These are phyloP conservation scores for Aphelenchoides avenae DNA, from an alignment of 1,140 invertebrate genomes.

Conservation along the genomic window DNA sequence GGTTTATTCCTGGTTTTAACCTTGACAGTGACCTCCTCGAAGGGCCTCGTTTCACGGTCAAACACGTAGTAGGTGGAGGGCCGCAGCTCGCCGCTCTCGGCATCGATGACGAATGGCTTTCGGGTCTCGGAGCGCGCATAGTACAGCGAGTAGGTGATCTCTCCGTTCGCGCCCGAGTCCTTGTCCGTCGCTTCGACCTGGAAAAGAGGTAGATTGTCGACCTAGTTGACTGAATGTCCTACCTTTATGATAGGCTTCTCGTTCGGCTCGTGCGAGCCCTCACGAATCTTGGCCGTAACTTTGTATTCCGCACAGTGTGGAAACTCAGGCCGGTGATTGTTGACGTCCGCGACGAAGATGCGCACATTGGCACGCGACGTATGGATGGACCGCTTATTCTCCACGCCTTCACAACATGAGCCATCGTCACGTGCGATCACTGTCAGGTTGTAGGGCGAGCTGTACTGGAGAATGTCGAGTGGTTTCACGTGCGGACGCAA, in stretches of 20 bases:
- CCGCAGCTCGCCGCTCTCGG: constrained; percentile 43
- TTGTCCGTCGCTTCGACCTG: constrained; percentile 48
- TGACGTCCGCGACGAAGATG: constrained; percentile 48
- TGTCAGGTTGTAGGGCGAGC: constrained; percentile 46
- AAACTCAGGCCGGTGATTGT: constrained; percentile 52
- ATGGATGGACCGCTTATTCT: too few species aligned
- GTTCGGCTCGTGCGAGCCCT: constrained; percentile 44
- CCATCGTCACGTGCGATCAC: constrained; percentile 54
- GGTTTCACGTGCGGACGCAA: constrained; percentile 31
- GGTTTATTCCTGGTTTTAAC: too few species aligned
- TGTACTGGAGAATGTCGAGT: constrained; percentile 26
- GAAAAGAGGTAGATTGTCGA: constrained; percentile 11
- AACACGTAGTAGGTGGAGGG: constrained; percentile 55
- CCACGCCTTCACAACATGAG: constrained; percentile 43
- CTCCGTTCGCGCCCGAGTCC: constrained; percentile 46
- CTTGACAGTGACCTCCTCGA: constrained; percentile 56
- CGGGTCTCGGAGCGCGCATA: constrained; percentile 48
- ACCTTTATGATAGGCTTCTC: constrained; percentile 18
- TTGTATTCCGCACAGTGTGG: constrained; percentile 43
- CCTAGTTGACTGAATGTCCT: constrained; percentile 2
- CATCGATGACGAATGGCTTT: constrained; percentile 54
- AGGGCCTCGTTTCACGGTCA: constrained; percentile 44
- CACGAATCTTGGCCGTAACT: constrained; percentile 37
- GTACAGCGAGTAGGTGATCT: constrained; percentile 55
- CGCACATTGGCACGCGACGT: constrained; percentile 37